phyloP scores from a whole-genome alignment of 2,797 vertebrate genomes.

The Leptoclinus maculatus region DNA sequence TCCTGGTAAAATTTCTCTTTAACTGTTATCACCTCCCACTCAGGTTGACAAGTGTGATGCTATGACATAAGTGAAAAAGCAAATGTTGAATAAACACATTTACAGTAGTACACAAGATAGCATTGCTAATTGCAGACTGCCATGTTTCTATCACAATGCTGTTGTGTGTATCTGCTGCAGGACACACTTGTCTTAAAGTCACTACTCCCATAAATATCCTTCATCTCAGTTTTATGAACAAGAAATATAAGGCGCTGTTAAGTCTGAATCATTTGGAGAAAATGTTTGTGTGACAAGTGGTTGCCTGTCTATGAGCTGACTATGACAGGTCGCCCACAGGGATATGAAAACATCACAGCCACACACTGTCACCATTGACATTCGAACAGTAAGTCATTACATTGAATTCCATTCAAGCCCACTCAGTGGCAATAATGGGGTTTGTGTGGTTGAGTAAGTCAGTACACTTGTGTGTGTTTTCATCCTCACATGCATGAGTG shows the following conservation, averaged over 20 bases:
- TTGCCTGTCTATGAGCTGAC: slow-evolving; percentile 5
- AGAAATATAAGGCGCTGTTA: background rate
- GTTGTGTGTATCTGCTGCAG: background rate
- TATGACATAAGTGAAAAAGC: slow-evolving; percentile 22
- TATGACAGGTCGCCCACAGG: slow-evolving; percentile 30
- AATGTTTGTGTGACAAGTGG: slow-evolving; percentile 20
- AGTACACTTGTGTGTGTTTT: background rate
- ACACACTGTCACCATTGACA: slow-evolving; percentile 17
- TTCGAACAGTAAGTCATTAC: slow-evolving; percentile 26
- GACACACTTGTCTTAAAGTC: background rate
- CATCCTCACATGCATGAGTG: background rate
- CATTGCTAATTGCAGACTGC: background rate
- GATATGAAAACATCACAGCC: slow-evolving; percentile 38
- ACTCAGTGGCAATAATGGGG: background rate
- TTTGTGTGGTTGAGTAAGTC: background rate
- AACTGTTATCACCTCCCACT: slow-evolving; percentile 39
- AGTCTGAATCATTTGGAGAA: slow-evolving; percentile 54
- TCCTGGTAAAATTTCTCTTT: slow-evolving; percentile 22
- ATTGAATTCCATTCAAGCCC: slow-evolving; percentile 28
- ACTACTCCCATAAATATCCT: slow-evolving; percentile 12
- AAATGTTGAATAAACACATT: background rate
- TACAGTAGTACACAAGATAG: background rate
- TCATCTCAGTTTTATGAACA: slow-evolving; percentile 4
- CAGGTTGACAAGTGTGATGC: background rate
- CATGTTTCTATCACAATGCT: background rate